Percentiles rank a stretch among this genome's conserved stretches.
phyloP scores from a whole-genome alignment of 1,140 invertebrate genomes.

The Rhizoglyphus robini region DNA sequence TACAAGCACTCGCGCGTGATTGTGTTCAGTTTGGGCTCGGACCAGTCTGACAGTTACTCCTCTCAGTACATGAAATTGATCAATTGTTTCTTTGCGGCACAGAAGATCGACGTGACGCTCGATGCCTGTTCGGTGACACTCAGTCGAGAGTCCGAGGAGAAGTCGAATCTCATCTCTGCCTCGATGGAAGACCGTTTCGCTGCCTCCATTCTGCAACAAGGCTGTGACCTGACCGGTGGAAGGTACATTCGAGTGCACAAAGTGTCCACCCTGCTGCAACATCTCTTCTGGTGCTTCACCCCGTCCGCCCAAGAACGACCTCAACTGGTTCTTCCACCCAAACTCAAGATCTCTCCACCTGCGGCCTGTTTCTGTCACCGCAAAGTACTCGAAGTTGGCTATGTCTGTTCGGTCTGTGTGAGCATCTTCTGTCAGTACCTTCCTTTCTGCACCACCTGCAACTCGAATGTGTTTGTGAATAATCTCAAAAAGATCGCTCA shows the following conservation, averaged over 20 bases:
- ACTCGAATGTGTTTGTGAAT: constrained; percentile 31
- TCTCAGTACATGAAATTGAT: constrained; percentile 97
- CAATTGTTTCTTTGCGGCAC: constrained; percentile 94
- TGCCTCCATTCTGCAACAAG: constrained; percentile 31
- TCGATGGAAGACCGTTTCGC: neutral
- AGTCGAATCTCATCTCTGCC: neutral
- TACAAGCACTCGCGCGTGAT: constrained; percentile 16
- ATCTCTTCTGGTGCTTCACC: constrained; percentile 87
- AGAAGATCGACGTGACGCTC: constrained; percentile 67
- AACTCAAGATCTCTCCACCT: constrained; percentile 80
- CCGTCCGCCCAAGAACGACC: constrained; percentile 62
- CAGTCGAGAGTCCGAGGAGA: constrained; percentile 79
- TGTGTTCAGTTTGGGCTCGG: constrained; percentile 6
- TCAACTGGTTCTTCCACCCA: constrained; percentile 71
- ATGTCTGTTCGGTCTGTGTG: constrained; percentile 92
- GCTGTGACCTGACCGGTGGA: constrained; percentile 87
- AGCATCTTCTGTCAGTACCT: constrained; percentile 95
- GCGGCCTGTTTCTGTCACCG: constrained; percentile 96
- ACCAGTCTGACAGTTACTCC: constrained; percentile 34
- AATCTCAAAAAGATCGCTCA: constrained; percentile 15
- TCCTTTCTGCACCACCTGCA: constrained; percentile 91
- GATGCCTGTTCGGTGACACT: constrained; percentile 87
- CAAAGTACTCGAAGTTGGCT: constrained; percentile 88
- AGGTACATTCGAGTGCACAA: constrained; percentile 49
- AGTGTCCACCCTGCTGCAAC: constrained; percentile 56